Conservation (phyloP, 2,888 invertebrate genomes). For the Cryptus armator region DNA sequence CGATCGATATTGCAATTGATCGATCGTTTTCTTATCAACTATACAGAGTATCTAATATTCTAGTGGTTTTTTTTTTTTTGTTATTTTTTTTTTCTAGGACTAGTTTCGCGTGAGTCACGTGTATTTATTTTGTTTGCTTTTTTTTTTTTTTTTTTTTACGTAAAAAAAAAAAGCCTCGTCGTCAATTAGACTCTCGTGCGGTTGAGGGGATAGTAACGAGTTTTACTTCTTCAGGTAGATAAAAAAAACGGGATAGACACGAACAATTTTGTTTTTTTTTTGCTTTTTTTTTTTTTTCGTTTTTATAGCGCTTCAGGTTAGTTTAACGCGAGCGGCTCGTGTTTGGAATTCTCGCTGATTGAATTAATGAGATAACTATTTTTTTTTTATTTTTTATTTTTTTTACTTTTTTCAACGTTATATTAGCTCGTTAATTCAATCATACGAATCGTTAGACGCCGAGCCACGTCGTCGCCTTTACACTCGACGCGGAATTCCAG, state of each 20-base stretch:
- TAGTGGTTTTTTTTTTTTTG: slow-evolving; percentile 45
- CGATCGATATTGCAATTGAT: slow-evolving; percentile 38
- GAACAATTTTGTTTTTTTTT: slow-evolving; percentile 5
- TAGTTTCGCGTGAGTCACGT: slow-evolving; percentile 68
- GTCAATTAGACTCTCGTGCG: slow-evolving; percentile 48
- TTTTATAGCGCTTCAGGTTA: neutral
- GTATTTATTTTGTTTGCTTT: slow-evolving; percentile 17
- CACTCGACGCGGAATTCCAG: slow-evolving; percentile 1
- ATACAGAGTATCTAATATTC: slow-evolving; percentile 60
- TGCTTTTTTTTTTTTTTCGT: neutral
- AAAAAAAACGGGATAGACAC: neutral
- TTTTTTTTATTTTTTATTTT: neutral
- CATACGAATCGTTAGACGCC: neutral
- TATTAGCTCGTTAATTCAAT: neutral
- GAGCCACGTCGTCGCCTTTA: neutral
- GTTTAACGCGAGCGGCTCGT: neutral
- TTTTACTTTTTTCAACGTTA: neutral
- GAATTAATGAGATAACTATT: neutral
- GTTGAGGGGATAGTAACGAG: slow-evolving; percentile 38
- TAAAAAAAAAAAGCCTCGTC: slow-evolving; percentile 34
- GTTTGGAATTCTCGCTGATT: neutral
- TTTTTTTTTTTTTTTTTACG: slow-evolving; percentile 27
- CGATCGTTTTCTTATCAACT: slow-evolving; percentile 39
- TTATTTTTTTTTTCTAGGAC: slow-evolving; percentile 65
- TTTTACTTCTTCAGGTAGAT: slow-evolving; percentile 55